Evolutionary conservation across 2,797 vertebrate genomes (phyloP).

Genomic region (Chromobotia macracanthus): DNA sequence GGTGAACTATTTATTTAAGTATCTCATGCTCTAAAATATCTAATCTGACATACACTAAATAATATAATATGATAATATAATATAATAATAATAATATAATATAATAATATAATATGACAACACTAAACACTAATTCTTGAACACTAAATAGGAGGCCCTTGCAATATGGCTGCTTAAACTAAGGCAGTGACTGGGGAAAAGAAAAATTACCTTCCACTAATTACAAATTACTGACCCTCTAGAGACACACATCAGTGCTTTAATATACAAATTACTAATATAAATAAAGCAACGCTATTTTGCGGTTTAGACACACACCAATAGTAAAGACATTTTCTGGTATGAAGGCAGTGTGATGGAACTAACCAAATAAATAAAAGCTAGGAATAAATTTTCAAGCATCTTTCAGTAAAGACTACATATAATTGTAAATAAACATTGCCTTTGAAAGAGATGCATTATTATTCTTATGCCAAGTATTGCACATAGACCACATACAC

Average conservation of each 20-base stretch:
- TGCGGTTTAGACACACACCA: constrained; percentile 11
- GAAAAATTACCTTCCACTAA: background rate
- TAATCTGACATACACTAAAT: background rate
- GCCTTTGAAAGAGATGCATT: background rate
- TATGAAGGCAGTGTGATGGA: background rate
- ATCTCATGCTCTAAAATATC: too few relatives aligned
- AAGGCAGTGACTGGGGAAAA: constrained; percentile 18
- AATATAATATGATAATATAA: too few relatives aligned
- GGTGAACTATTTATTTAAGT: too few relatives aligned
- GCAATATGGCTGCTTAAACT: background rate
- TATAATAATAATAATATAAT: too few relatives aligned
- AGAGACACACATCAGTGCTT: constrained; percentile 31
- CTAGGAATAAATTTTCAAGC: background rate
- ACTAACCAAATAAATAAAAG: constrained; percentile 13
- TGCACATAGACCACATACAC: constrained; percentile 9
- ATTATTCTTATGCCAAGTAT: constrained; percentile 1
- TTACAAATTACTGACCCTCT: background rate
- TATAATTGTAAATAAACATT: background rate
- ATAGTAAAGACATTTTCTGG: background rate
- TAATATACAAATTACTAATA: background rate
- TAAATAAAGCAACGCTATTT: background rate
- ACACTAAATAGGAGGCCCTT: background rate
- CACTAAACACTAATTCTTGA: background rate
- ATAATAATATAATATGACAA: too few relatives aligned
- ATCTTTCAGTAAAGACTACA: constrained; percentile 3